phyloP scores from a whole-genome alignment of 2,797 vertebrate genomes.

The Malacoctenus gilli region DNA sequence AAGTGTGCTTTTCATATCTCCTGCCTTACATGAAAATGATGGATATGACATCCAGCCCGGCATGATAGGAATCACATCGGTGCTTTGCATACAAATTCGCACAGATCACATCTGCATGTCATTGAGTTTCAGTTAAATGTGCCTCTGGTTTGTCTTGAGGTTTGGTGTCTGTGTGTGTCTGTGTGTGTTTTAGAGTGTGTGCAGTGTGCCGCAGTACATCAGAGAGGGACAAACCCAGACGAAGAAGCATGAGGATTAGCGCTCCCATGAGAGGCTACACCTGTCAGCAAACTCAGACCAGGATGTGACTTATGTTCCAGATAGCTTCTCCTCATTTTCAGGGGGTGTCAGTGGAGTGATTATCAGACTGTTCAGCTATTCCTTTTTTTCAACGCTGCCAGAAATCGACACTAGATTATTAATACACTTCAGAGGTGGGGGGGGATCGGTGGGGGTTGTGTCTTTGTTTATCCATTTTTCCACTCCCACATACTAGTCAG shows the following conservation, averaged over 20 bases:
- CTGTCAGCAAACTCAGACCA: constrained; percentile 69
- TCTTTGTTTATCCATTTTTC: constrained; percentile 71
- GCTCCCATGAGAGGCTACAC: constrained; percentile 63
- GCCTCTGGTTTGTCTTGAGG: constrained; percentile 52
- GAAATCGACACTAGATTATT: constrained; percentile 68
- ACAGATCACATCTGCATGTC: constrained; percentile 68
- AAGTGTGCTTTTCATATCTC: constrained; percentile 56
- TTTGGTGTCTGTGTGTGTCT: constrained; percentile 11
- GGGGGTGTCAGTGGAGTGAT: constrained; percentile 54
- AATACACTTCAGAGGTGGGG: constrained; percentile 50
- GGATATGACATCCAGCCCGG: constrained; percentile 64
- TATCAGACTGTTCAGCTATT: constrained; percentile 55
- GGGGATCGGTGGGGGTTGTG: constrained; percentile 20
- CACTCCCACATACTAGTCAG: constrained; percentile 66
- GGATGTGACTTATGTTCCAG: constrained; percentile 66
- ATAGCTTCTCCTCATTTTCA: constrained; percentile 58
- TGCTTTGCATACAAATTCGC: constrained; percentile 73
- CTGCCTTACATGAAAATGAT: constrained; percentile 68
- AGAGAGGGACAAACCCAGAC: constrained; percentile 58
- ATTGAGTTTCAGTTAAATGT: constrained; percentile 62
- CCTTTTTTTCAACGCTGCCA: constrained; percentile 43
- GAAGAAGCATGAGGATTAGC: constrained; percentile 63
- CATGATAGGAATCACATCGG: constrained; percentile 56
- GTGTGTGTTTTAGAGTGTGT: not conserved
- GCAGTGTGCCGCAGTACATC: constrained; percentile 30